These are phyloP conservation scores for Psilopogon haemacephalus DNA, from an alignment of 2,113 vertebrate genomes.

Conservation along the genomic window DNA sequence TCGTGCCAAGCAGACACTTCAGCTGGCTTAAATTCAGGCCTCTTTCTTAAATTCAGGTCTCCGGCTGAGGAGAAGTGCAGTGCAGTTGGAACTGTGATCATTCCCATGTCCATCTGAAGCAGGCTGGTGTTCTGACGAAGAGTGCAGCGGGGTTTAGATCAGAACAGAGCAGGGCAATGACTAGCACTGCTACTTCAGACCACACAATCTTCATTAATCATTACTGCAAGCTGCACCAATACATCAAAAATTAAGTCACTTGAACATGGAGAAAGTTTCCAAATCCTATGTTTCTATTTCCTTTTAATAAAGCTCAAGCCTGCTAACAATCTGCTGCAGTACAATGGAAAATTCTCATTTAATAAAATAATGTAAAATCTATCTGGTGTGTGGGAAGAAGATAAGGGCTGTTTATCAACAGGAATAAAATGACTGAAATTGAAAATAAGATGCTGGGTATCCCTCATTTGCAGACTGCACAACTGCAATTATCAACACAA, in stretches of 20 bases:
- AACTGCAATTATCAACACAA: constrained; percentile 62
- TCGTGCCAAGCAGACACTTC: neutral
- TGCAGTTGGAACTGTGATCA: neutral
- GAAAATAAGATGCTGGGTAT: constrained; percentile 42
- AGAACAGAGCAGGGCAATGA: neutral
- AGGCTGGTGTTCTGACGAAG: neutral
- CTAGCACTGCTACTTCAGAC: neutral
- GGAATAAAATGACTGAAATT: constrained; percentile 39
- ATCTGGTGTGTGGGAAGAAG: constrained; percentile 39
- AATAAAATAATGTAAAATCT: constrained; percentile 31
- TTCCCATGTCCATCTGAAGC: neutral
- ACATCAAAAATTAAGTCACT: neutral
- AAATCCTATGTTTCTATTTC: neutral
- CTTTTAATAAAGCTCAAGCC: constrained; percentile 5
- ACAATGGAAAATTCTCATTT: constrained; percentile 25
- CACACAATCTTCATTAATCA: neutral
- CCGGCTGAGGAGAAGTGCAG: neutral
- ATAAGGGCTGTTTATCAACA: constrained; percentile 62
- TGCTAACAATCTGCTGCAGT: neutral
- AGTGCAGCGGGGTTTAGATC: neutral
- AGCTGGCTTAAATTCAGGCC: neutral
- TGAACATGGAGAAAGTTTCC: neutral
- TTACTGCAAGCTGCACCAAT: neutral
- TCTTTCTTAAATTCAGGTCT: no score
- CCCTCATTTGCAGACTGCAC: constrained; percentile 41